These are phyloP conservation scores for Saxidomus purpurata DNA, from an alignment of 1,140 invertebrate species.

Conservation along the genomic window DNA sequence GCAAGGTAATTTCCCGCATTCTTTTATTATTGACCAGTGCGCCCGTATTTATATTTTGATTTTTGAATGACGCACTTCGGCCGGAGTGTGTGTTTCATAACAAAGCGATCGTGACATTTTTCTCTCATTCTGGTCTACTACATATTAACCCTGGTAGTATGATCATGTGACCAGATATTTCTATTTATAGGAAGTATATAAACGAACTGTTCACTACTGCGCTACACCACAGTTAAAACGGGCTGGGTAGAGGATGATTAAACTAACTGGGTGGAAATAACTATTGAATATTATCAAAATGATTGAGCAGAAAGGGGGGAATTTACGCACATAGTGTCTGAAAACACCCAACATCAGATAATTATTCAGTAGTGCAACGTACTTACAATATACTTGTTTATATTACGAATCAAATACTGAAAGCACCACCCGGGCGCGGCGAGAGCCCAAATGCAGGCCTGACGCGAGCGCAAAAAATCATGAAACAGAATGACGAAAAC, in stretches of 20 bases:
- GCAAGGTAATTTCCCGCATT: no score
- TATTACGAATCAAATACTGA: no score
- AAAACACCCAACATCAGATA: no score
- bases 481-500: no score
- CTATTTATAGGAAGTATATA: not conserved
- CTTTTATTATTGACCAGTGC: not conserved
- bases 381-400: no score
- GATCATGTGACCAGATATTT: not conserved
- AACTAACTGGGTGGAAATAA: not conserved
- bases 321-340: not conserved
- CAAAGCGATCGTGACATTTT: not conserved
- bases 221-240: not conserved
- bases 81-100: no score
- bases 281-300: not conserved
- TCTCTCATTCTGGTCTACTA: not conserved
- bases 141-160: not conserved
- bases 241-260: not conserved
- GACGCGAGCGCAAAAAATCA: no score
- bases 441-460: no score
- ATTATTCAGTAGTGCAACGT: no score
- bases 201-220: not conserved
- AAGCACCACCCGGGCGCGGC: no score
- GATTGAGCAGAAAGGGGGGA: not conserved
- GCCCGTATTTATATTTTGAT: not conserved
- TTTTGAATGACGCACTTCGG: not conserved